A percentile compares a stretch with the other conserved stretches of the same genome.
Evolutionary conservation across 2,797 vertebrate species (phyloP).

Genomic region (Enteromius paludinosus): DNA sequence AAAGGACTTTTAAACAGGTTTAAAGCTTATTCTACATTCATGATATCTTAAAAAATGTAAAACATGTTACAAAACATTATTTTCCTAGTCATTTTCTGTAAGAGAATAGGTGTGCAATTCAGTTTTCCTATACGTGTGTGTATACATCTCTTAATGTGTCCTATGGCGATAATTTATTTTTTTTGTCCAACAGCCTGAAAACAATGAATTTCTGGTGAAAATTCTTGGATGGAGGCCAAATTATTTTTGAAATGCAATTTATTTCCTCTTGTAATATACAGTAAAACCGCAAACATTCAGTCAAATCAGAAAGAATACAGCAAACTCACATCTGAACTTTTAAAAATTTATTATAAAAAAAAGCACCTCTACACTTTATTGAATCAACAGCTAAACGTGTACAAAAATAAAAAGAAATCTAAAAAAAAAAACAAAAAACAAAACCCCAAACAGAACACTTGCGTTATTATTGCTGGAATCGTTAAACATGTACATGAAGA

Average conservation of each 20-base stretch:
- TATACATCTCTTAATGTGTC: too few species aligned
- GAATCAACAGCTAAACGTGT: constrained; percentile 44
- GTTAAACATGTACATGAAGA: constrained; percentile 38
- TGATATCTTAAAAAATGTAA: too few species aligned
- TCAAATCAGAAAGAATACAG: not conserved
- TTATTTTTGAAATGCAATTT: not conserved
- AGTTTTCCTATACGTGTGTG: too few species aligned
- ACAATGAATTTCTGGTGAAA: not conserved
- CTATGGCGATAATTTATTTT: too few species aligned
- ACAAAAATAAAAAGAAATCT: constrained; percentile 56
- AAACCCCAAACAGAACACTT: constrained; percentile 23
- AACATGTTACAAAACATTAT: too few species aligned
- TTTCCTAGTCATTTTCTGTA: too few species aligned
- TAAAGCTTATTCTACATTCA: too few species aligned
- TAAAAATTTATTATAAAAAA: constrained; percentile 55
- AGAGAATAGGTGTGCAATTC: too few species aligned
- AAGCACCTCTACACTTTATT: constrained; percentile 49
- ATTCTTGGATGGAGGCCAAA: not conserved
- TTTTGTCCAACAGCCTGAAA: not conserved
- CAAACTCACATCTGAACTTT: not conserved
- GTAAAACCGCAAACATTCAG: not conserved
- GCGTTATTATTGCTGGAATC: constrained; percentile 53
- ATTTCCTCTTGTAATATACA: not conserved
- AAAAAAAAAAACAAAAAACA: constrained; percentile 31
- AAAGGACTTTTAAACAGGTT: too few species aligned